phyloP scores from a whole-genome alignment of 2,113 vertebrate genomes.

The Rhodinocichla rosea region DNA sequence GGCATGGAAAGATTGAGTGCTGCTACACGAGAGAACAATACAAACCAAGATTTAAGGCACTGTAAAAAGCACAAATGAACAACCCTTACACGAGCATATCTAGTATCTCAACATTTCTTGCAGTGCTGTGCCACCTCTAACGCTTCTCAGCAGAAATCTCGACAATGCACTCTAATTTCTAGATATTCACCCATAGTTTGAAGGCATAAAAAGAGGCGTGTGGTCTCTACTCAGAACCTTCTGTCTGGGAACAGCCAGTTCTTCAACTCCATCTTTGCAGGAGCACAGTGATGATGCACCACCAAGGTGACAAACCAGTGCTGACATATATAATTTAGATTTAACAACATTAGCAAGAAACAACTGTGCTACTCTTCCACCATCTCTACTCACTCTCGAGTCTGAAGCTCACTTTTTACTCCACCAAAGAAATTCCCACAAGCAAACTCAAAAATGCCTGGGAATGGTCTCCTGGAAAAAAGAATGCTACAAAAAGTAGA shows the following conservation, averaged over 20 bases:
- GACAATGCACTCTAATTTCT: rapidly evolving
- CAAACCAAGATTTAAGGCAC: rapidly evolving
- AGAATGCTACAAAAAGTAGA: rapidly evolving
- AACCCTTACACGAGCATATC: background rate
- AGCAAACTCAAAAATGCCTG: rapidly evolving
- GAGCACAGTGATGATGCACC: rapidly evolving
- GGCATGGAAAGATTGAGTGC: rapidly evolving
- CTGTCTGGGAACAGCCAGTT: background rate
- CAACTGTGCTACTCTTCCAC: rapidly evolving
- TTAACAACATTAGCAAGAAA: background rate
- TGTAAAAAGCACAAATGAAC: rapidly evolving
- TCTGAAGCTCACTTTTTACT: background rate
- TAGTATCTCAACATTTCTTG: background rate
- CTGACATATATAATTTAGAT: background rate
- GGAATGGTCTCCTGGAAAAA: rapidly evolving
- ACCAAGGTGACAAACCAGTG: background rate
- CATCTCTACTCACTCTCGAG: rapidly evolving
- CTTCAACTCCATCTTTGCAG: background rate
- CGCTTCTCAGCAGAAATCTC: rapidly evolving
- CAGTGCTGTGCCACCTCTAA: rapidly evolving
- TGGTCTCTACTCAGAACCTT: rapidly evolving
- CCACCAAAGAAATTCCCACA: rapidly evolving
- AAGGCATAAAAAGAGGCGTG: background rate
- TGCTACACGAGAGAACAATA: rapidly evolving
- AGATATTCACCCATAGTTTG: background rate